Conservation (phyloP, 1,140 invertebrate species). For the Copidosoma floridanum region DNA sequence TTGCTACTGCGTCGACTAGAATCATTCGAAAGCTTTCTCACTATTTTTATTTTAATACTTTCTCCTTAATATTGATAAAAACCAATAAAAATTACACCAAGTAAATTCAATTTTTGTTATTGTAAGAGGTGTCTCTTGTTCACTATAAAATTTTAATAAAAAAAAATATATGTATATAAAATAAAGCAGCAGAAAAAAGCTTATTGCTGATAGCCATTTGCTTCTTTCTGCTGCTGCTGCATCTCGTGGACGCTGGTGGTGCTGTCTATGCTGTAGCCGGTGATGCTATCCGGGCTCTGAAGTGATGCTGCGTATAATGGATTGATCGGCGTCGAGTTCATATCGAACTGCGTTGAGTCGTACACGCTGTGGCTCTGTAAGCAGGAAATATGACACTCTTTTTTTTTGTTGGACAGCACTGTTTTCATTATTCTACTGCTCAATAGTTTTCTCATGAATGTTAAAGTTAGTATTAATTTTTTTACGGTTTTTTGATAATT, state of each 20-base stretch:
- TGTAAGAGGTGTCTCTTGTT: too few species aligned
- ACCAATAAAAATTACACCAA: too few species aligned
- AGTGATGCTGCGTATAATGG: conserved; percentile 71
- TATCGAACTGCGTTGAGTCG: conserved; percentile 76
- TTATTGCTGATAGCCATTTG: conserved; percentile 53
- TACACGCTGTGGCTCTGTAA: conserved; percentile 73
- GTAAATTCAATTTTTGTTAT: too few species aligned
- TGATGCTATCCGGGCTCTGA: conserved; percentile 74
- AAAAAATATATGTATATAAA: too few species aligned
- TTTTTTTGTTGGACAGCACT: too few species aligned
- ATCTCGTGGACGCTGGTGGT: conserved; percentile 39
- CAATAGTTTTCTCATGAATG: too few species aligned
- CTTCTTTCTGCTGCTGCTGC: conserved; percentile 9
- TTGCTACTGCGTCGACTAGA: conserved; percentile 27
- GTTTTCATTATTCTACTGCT: too few species aligned
- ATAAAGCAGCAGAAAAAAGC: too few species aligned
- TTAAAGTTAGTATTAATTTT: too few species aligned
- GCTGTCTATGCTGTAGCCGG: conserved; percentile 60
- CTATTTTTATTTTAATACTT: not conserved
- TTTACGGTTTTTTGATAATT: too few species aligned
- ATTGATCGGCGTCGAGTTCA: conserved; percentile 66
- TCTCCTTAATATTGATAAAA: too few species aligned
- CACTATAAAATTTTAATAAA: too few species aligned
- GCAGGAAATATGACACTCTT: conserved; percentile 35
- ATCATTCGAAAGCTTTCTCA: conserved; percentile 17